Base-by-base conservation (phyloP, 2,888 invertebrate species). In the Tigriopus californicus region DNA sequence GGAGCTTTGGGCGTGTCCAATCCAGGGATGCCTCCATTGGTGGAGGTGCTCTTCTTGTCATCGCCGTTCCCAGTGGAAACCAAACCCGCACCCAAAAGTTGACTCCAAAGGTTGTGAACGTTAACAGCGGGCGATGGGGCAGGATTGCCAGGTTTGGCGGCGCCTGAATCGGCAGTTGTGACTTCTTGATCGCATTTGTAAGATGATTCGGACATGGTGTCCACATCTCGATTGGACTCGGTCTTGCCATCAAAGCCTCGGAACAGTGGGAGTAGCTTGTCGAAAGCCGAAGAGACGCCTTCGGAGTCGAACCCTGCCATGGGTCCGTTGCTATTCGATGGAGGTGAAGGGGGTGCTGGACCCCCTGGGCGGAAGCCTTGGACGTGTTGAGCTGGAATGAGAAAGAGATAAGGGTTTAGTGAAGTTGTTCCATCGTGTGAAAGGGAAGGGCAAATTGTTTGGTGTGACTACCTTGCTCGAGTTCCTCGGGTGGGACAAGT, bases 31-130 rank as follows among this genome's bases (percentile, higher is more conserved):
- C 52, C 24, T 25, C 33, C 33, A 15, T 62, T 60, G 6, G 61
- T 61, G 2, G 61, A 13, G 13, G 53, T 61, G 46, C 55, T 61
- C 58, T 61, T 61, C 49, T 55, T 60, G 12, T 44, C 25, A 13
- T 59, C 54, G 12, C 57, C 60, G 48, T 46, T 47, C 10, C 61
- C 58, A 15, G 63, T 41, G 25, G 64, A 78, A 41, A 87, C 79
- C 54, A 87, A 81, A n/a, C 87, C 92, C 1, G 85, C 83, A 0
- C 84, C 84, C 1, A 91, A 81, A 8, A 94, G 72, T 70, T 87
- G 86, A 62, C 85, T 82, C 68, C 90, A 85, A 33, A 94, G 73
- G 64, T 87, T 86, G 62, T 79, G 82, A 24, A 94, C 83, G 67
- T 89, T 85, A 3, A 72, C 47, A 15, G 60, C 49, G n/a, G 61